These are phyloP conservation scores for Lobophora halterata DNA, from an alignment of 2,888 invertebrate species.

Conservation along the genomic window DNA sequence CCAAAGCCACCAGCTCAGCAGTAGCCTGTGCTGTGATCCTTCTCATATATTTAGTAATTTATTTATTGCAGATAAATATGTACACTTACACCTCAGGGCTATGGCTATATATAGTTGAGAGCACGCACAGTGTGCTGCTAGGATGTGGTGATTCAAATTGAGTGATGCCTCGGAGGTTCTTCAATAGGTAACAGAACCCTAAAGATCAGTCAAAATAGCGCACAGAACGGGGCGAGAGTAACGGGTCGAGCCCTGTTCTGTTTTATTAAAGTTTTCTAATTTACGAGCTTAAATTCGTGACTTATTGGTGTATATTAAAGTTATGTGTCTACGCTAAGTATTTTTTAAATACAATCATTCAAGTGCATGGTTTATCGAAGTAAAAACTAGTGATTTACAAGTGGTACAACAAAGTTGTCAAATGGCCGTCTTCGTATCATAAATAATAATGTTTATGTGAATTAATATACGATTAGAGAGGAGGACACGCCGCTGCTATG, in stretches of 20 bases:
- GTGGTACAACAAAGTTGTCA: conserved; percentile 47
- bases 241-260: conserved; percentile 18
- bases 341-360: conserved; percentile 26
- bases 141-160: no score
- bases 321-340: conserved; percentile 38
- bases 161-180: no score
- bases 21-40: no score
- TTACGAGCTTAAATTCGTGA: conserved; percentile 58
- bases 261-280: conserved; percentile 20
- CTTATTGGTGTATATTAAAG: conserved; percentile 54
- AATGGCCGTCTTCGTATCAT: conserved; percentile 63
- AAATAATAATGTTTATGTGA: conserved; percentile 63
- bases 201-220: conserved; percentile 11
- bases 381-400: conserved; percentile 53
- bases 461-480: conserved; percentile 40
- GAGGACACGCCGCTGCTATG: conserved; percentile 56
- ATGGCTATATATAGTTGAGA: no score
- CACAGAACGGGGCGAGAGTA: conserved; percentile 18
- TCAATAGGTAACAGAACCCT: conserved; percentile 1
- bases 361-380: conserved; percentile 37
- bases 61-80: no score
- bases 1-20: no score
- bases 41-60: no score
- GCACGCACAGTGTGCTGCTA: no score
- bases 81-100: no score